phyloP scores from a whole-genome alignment of 1,140 invertebrate genomes.

The Sycophila sp. region DNA sequence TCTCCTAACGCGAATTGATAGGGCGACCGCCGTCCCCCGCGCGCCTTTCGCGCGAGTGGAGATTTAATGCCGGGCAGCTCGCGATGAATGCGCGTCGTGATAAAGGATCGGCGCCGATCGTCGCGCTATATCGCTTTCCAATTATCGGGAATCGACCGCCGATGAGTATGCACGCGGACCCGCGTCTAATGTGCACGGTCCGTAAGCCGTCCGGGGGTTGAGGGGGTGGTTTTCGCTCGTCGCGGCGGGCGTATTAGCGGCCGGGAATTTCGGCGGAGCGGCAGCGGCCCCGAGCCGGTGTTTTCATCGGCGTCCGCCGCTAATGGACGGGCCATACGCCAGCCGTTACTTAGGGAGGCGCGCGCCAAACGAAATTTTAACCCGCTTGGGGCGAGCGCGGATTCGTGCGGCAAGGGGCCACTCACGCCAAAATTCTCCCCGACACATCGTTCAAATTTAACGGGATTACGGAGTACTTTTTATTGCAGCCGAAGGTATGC shows the following conservation, averaged over 20 bases:
- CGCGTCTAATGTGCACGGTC: neutral
- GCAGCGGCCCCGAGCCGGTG: no score
- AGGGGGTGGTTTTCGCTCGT: neutral
- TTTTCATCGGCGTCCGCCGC: no score
- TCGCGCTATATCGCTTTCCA: constrained; percentile 7
- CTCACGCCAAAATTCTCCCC: no score
- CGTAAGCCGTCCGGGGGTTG: no score
- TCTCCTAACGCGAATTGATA: constrained; percentile 29
- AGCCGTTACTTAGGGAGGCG: no score
- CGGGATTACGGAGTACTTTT: no score
- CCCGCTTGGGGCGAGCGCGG: no score
- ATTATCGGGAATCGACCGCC: constrained; percentile 10
- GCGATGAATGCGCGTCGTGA: neutral
- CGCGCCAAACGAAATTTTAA: no score
- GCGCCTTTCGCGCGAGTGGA: constrained; percentile 14
- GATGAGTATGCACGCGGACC: neutral
- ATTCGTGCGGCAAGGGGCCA: no score
- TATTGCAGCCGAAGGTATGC: no score
- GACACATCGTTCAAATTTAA: no score
- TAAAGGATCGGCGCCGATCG: neutral
- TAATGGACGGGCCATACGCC: no score
- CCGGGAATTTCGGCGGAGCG: neutral
- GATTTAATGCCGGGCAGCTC: constrained; percentile 21
- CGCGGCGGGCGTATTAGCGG: neutral
- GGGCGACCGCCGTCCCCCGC: neutral